These are phyloP conservation scores for Sandelia bainsii DNA, from an alignment of 2,797 vertebrate species.

Conservation along the genomic window DNA sequence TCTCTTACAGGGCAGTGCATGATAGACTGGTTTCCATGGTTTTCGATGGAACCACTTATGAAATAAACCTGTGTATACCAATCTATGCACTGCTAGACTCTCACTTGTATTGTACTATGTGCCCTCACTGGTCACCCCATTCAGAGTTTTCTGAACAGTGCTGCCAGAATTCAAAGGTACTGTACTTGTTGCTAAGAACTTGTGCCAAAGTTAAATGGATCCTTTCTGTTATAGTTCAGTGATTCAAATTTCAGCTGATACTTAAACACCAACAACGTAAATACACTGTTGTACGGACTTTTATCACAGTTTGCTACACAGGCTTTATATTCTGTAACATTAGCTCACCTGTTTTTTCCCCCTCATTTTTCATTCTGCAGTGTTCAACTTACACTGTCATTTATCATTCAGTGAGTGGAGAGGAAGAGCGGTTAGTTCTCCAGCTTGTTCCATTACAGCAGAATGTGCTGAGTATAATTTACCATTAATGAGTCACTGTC, in stretches of 20 bases:
- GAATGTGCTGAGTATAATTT: constrained; percentile 62
- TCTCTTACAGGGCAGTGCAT: too few species aligned
- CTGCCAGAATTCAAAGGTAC: too few species aligned
- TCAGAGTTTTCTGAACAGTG: too few species aligned
- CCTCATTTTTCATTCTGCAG: constrained; percentile 55
- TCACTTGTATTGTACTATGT: too few species aligned
- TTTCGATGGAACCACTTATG: too few species aligned
- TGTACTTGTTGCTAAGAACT: too few species aligned
- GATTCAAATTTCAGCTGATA: constrained; percentile 10
- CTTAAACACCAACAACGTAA: constrained; percentile 11
- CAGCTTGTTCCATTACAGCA: constrained; percentile 63
- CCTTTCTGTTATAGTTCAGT: too few species aligned
- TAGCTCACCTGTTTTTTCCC: constrained; percentile 31
- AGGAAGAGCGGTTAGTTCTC: constrained; percentile 59
- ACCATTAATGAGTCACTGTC: constrained; percentile 56
- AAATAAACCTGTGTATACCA: too few species aligned
- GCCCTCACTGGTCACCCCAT: too few species aligned
- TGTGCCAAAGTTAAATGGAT: too few species aligned
- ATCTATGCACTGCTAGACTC: too few species aligned
- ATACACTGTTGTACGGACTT: constrained; percentile 5
- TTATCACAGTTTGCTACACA: constrained; percentile 13
- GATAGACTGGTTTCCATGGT: too few species aligned
- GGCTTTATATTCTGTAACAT: constrained; percentile 39
- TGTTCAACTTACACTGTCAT: constrained; percentile 53
- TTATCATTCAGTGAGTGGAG: constrained; percentile 60